Base-by-base conservation (phyloP, 2,797 vertebrate genomes). In the Cetoscarus ocellatus region DNA sequence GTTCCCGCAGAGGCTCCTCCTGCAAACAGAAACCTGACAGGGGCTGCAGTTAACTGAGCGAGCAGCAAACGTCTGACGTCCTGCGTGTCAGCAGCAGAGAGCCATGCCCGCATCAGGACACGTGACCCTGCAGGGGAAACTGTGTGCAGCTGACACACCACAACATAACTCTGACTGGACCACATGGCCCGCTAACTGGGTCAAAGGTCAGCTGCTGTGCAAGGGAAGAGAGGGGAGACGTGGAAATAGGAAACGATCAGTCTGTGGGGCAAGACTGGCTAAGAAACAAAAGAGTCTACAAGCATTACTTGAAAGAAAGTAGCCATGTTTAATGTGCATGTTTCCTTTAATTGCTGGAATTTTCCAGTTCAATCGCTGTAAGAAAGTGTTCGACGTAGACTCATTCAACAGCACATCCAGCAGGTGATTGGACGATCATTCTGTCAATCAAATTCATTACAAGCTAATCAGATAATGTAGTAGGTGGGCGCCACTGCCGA, bases 131-230 rank as follows among this genome's bases (percentile, higher is more conserved):
- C 47, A 59, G 73, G 44, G 73, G 75, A 68, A 77, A 44, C 72
- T 62, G 75, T 61, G 75, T 11, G 73, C 13, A 2, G 50, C 63
- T 58, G 72, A 74, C 77, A 53, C 44, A 82, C 17, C 70, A 80
- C 54, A 82, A 80, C 86, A 79, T 45, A 63, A 19, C 54, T 56
- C 59, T 3, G 73, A 56, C 47, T 61, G 57, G 66, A 82, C 76
- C 82, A 56, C 82, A 71, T 77, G 71, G 70, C 35, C 44, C 15
- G 53, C 34, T 39, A 73, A 85, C n/a, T 81, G 70, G 86, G 84
- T 88, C 87, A 87, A 70, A 86, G 87, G 80, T 84, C 49, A 43
- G 44, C 52, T 34, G 70, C 66, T 70, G 54, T 65, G 67, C 70
- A 47, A 36, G 0, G 36, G 52, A 49, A 43, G 17, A 18, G 36